Conservation (phyloP, 2,113 vertebrate species). For the Beaufortia kweichowensis region DNA sequence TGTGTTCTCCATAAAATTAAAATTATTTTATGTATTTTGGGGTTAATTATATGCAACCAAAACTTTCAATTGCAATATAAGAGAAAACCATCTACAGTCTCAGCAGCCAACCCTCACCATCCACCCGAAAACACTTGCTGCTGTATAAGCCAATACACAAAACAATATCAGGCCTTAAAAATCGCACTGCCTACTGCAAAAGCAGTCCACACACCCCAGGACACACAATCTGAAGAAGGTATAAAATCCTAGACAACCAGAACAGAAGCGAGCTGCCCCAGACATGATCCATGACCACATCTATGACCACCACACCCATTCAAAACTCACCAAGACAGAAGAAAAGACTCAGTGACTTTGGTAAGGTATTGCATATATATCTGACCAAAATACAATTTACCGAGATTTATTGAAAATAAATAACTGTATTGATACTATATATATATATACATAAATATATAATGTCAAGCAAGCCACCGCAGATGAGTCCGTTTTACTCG, state of each 20-base stretch:
- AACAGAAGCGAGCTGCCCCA: neutral
- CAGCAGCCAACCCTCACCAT: slow-evolving; percentile 4
- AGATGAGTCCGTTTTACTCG: slow-evolving; percentile 47
- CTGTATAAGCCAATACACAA: neutral
- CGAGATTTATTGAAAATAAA: slow-evolving; percentile 32
- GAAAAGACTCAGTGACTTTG: neutral
- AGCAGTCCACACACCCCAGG: too few relatives aligned
- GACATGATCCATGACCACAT: neutral
- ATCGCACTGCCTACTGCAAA: neutral
- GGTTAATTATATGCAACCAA: neutral
- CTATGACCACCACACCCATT: neutral
- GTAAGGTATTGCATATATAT: neutral
- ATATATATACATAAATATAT: slow-evolving; percentile 23
- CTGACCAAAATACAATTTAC: slow-evolving; percentile 10
- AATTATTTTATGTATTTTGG: neutral
- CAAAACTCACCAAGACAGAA: neutral
- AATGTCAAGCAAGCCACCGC: neutral
- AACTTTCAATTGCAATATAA: neutral
- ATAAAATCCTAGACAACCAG: neutral
- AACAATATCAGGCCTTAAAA: slow-evolving; percentile 14
- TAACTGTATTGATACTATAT: neutral
- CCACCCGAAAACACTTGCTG: slow-evolving; percentile 3
- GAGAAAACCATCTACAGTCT: neutral
- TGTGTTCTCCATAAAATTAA: neutral
- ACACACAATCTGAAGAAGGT: too few relatives aligned